These are phyloP conservation scores for Hemicordylus capensis DNA, from an alignment of 2,113 vertebrate genomes.

Conservation along the genomic window DNA sequence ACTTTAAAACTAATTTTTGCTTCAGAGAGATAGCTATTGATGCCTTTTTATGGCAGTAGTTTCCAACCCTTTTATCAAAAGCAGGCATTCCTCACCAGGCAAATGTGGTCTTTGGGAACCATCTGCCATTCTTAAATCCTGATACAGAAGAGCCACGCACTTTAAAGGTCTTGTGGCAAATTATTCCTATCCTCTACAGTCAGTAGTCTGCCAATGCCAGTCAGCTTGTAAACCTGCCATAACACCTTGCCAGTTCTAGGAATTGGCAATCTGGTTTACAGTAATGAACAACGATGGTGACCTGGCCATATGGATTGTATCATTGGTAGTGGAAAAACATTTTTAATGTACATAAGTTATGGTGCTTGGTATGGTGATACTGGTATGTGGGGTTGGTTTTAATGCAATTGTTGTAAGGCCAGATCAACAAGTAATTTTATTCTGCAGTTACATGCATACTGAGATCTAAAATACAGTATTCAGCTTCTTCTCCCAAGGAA, in stretches of 20 bases:
- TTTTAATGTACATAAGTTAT: neutral
- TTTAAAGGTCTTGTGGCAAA: neutral
- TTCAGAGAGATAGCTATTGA: constrained; percentile 41
- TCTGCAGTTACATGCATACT: constrained; percentile 29
- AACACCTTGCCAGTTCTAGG: neutral
- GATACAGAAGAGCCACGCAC: neutral
- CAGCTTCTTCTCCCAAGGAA: constrained; percentile 32
- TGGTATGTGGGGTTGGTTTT: neutral
- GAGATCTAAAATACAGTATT: constrained; percentile 19
- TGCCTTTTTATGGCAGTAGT: constrained; percentile 30
- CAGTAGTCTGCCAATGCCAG: neutral
- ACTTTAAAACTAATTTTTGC: constrained; percentile 56
- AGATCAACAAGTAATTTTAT: constrained; percentile 37
- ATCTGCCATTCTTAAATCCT: neutral
- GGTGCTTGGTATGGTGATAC: constrained; percentile 36
- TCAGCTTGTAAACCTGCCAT: neutral
- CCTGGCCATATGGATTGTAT: constrained; percentile 18
- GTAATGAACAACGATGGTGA: constrained; percentile 37
- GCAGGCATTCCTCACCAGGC: neutral
- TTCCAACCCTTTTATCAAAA: neutral
- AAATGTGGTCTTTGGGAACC: neutral
- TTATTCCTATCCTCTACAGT: neutral
- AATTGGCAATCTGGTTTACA: neutral
- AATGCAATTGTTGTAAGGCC: constrained; percentile 23
- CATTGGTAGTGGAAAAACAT: neutral